Evolutionary conservation across 2,888 invertebrate species (phyloP), one percentile per base, ranked within the genome.

Genomic region (Hydriomena furcata): DNA sequence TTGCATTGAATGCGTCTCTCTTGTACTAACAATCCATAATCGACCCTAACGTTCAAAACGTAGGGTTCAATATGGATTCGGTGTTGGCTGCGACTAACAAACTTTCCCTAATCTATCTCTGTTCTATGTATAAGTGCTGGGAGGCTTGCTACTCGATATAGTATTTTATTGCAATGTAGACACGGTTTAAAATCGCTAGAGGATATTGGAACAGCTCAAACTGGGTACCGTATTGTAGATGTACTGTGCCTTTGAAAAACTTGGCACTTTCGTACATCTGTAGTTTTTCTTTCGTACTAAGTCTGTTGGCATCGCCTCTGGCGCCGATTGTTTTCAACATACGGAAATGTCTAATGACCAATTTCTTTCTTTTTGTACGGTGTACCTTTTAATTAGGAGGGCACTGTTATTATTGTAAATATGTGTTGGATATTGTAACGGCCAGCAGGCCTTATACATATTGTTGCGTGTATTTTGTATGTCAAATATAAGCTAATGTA

Each of bases 401-500:
- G 32, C 34, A 38, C 52, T 52, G 52, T 47, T 43, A 17, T 32
- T 46, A 25, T 52, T 70, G 69, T 73, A 75, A 60, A 67, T 71
- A 65, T 63, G 56, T 69, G 61, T 68, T 61, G 56, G 73, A 74
- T 74, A 76, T 69, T 76, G 74, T 74, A 11, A 54, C 28, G 43
- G 55, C 51, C 44, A 40, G 25, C 40, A 38, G 46, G 54, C 45
- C 55, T 17, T 50, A 52, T 47, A 51, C 43, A 52, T 51, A 52
- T 42, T 71, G 66, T 76, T 79, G 79, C 79, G 73, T 84, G 82
- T 82, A 79, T 82, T 84, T 86, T 82, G 80, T 85, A 85, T 85
- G 82, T 86, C 77, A 86, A 89, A 87, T 89, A 88, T 85, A 87
- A 85, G 77, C 75, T 70, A 82, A 84, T 86, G 82, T 82, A 86